Evolutionary conservation across 2,888 invertebrate genomes (phyloP).

Genomic region (Osedax fenrisi): DNA sequence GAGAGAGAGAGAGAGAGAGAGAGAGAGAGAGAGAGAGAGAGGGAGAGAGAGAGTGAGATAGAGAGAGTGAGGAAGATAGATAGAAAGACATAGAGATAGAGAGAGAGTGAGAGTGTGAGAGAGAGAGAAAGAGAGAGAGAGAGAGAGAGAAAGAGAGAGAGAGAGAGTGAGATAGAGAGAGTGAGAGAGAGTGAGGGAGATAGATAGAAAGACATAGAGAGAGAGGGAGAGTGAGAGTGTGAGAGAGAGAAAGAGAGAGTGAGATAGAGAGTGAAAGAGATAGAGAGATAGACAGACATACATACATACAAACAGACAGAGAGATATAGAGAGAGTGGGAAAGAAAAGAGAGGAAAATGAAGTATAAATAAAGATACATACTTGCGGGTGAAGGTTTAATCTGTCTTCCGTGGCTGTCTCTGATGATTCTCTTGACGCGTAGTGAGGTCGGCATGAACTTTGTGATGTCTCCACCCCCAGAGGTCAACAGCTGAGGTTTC

Average conservation of each 20-base stretch:
- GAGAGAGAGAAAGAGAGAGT: background rate
- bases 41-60: background rate
- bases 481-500: slow-evolving; percentile 73
- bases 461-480: slow-evolving; percentile 65
- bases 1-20: background rate
- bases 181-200: too few species aligned
- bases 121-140: background rate
- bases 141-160: background rate
- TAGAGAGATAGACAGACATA: too few species aligned
- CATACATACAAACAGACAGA: too few species aligned
- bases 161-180: too few species aligned
- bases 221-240: background rate
- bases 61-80: background rate
- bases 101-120: background rate
- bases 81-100: background rate
- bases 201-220: too few species aligned
- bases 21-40: background rate
- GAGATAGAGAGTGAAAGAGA: background rate
- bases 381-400: slow-evolving; percentile 27
- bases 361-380: background rate
- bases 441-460: slow-evolving; percentile 84
- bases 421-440: slow-evolving; percentile 70
- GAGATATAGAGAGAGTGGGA: background rate
- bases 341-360: background rate
- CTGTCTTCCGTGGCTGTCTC: slow-evolving; percentile 43